Percentiles rank a stretch among this genome's conserved stretches.
Evolutionary conservation across 2,113 vertebrate genomes (phyloP).

Genomic region (Lynx canadensis): DNA sequence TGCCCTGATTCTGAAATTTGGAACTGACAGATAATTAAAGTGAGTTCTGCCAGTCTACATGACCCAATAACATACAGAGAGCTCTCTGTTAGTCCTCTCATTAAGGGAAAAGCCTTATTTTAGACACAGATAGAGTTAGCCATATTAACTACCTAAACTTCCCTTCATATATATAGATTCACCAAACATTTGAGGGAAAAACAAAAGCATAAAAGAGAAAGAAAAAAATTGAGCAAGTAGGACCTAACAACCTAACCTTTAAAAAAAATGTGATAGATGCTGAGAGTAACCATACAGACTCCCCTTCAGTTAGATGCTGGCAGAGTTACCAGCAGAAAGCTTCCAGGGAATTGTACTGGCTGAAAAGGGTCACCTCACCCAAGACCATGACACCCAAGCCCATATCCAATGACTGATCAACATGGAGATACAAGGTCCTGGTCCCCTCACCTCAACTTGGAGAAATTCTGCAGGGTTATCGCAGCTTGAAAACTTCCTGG

Average conservation of each 20-base stretch:
- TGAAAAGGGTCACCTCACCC: background rate
- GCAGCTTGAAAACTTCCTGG: background rate
- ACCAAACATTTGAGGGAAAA: background rate
- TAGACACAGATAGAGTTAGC: background rate
- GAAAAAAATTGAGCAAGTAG: background rate
- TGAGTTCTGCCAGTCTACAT: background rate
- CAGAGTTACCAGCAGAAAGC: background rate
- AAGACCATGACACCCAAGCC: background rate
- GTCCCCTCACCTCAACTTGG: background rate
- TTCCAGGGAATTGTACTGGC: background rate
- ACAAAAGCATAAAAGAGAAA: background rate
- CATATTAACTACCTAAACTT: background rate
- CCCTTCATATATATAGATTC: background rate
- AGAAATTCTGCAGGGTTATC: background rate
- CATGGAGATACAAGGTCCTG: background rate
- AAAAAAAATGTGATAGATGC: background rate
- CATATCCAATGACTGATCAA: background rate
- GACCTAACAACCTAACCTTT: background rate
- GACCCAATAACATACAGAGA: background rate
- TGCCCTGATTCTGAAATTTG: background rate
- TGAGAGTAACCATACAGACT: background rate
- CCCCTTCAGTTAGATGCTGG: background rate
- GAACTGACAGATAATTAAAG: background rate
- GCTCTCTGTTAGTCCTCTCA: background rate
- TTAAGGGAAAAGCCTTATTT: background rate